These are phyloP conservation scores for Mohoua ochrocephala DNA, from an alignment of 2,113 vertebrate species.

Conservation along the genomic window DNA sequence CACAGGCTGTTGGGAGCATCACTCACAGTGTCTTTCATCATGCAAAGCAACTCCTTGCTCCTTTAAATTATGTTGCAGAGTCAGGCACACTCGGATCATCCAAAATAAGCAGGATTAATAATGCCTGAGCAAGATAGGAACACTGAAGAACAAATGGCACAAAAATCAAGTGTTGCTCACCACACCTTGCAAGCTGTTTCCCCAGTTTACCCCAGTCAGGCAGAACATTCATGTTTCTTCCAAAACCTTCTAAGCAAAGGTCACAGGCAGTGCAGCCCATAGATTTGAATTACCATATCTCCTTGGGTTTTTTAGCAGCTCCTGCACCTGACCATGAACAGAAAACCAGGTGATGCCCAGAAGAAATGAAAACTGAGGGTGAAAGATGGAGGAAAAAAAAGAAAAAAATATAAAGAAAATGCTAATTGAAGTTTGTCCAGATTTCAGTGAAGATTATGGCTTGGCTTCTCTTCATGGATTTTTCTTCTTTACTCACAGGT, in stretches of 20 bases:
- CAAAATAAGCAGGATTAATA: background rate
- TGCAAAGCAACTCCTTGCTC: background rate
- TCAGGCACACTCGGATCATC: background rate
- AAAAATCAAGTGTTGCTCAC: background rate
- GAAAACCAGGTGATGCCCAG: background rate
- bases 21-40: background rate
- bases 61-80: background rate
- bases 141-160: background rate
- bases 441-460: background rate
- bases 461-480: background rate
- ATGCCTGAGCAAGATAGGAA: background rate
- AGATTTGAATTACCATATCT: background rate
- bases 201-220: background rate
- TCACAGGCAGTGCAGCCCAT: background rate
- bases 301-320: background rate
- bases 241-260: background rate
- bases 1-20: background rate
- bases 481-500: background rate
- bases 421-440: background rate
- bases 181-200: background rate
- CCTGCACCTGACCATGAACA: background rate
- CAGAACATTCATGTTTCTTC: background rate
- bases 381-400: background rate
- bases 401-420: background rate
- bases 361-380: background rate